Conservation (phyloP, 1,140 invertebrate genomes). For the Zaprionus nigranus region DNA sequence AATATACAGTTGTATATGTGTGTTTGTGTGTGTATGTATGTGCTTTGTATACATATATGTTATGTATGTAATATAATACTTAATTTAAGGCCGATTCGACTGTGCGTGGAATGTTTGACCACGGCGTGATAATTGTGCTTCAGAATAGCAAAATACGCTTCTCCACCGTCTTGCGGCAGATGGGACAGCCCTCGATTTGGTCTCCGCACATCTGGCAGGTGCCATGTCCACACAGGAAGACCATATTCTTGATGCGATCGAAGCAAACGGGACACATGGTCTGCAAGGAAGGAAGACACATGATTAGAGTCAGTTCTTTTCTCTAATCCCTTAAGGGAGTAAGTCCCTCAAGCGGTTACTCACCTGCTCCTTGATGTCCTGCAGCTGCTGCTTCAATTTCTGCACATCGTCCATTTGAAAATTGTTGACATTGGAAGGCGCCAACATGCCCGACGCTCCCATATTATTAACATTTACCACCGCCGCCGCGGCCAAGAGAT, state of each 20-base stretch:
- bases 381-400: slow-evolving; percentile 97
- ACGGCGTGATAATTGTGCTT: slow-evolving; percentile 31
- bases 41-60: slow-evolving; percentile 37
- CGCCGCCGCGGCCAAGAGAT: slow-evolving; percentile 59
- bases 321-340: neutral
- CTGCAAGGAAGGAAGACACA: slow-evolving; percentile 85
- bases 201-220: slow-evolving; percentile 99
- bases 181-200: slow-evolving; percentile 98
- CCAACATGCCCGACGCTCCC: slow-evolving; percentile 49
- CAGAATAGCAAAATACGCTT: slow-evolving; percentile 97
- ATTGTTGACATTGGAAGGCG: slow-evolving; percentile 81
- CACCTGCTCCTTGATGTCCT: slow-evolving; percentile 99
- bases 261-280: slow-evolving; percentile 99
- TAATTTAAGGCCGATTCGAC: slow-evolving; percentile 53
- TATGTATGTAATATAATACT: slow-evolving; percentile 47
- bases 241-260: slow-evolving; percentile 99
- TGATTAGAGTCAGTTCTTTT: neutral
- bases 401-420: slow-evolving; percentile 91
- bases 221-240: slow-evolving; percentile 98
- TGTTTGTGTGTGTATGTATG: slow-evolving; percentile 47
- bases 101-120: slow-evolving; percentile 68
- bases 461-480: slow-evolving; percentile 54
- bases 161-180: slow-evolving; percentile 97
- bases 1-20: slow-evolving; percentile 31
- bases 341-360: slow-evolving; percentile 13